These are phyloP conservation scores for Tychaedon coryphoeus DNA, from an alignment of 2,113 vertebrate genomes.

Conservation along the genomic window DNA sequence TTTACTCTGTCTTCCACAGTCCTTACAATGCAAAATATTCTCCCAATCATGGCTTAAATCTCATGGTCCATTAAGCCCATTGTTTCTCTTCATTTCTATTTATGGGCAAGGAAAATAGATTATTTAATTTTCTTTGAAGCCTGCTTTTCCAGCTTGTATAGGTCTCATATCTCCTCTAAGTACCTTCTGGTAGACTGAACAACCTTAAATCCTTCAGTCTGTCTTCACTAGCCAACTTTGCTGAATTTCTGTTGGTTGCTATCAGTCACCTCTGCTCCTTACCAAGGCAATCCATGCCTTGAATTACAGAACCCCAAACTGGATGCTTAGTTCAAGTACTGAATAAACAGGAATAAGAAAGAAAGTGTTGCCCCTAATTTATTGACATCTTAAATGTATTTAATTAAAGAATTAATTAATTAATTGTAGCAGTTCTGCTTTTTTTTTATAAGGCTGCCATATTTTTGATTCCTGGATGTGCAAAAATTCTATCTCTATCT, in stretches of 20 bases:
- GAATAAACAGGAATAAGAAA: neutral
- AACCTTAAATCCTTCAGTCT: neutral
- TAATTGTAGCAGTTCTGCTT: neutral
- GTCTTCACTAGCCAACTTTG: neutral
- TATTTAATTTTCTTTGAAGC: neutral
- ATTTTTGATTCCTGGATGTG: neutral
- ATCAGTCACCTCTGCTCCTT: neutral
- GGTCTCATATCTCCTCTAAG: neutral
- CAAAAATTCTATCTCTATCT: neutral
- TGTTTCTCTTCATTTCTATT: neutral
- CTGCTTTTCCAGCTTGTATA: neutral
- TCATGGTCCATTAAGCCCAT: neutral
- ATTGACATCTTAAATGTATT: neutral
- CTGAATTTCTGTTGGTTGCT: neutral
- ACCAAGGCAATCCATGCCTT: neutral
- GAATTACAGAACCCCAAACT: neutral
- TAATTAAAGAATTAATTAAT: neutral
- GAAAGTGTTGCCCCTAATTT: neutral
- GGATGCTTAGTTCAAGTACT: neutral
- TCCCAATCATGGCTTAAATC: neutral
- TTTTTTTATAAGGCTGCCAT: neutral
- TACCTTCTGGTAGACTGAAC: neutral
- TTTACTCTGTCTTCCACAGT: neutral
- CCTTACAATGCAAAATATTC: neutral
- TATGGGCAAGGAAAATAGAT: neutral